Evolutionary conservation across 2,113 vertebrate species (phyloP).

Genomic region (Alexandromys fortis): DNA sequence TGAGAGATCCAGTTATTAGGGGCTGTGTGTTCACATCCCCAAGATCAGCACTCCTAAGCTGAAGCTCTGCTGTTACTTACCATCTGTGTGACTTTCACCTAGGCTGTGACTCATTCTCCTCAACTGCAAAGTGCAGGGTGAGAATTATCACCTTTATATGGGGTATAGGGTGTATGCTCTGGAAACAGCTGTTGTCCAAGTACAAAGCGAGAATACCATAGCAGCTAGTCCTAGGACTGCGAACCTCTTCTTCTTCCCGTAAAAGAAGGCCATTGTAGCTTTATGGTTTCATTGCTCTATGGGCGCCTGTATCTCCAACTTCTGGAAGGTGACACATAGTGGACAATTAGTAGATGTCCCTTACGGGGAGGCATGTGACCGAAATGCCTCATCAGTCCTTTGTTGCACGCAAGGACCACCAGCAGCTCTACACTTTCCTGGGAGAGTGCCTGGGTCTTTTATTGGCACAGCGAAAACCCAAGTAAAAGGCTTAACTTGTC

Average conservation of each 20-base stretch:
- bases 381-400: neutral
- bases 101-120: slow-evolving; percentile 5
- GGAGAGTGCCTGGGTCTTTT: neutral
- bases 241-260: neutral
- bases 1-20: neutral
- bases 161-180: neutral
- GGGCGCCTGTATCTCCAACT: neutral
- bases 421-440: neutral
- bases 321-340: neutral
- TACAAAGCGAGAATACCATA: slow-evolving; percentile 18
- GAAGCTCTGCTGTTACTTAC: neutral
- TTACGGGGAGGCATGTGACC: neutral
- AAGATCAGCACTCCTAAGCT: neutral
- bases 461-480: neutral
- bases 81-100: neutral
- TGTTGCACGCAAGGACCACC: neutral
- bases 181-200: neutral
- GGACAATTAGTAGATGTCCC: neutral
- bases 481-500: neutral
- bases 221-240: neutral
- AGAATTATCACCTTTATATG: neutral
- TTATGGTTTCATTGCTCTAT: neutral
- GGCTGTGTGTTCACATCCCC: neutral
- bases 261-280: neutral
- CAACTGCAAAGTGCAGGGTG: neutral